phyloP scores from a whole-genome alignment of 2,797 vertebrate genomes.

The Poecilia picta region DNA sequence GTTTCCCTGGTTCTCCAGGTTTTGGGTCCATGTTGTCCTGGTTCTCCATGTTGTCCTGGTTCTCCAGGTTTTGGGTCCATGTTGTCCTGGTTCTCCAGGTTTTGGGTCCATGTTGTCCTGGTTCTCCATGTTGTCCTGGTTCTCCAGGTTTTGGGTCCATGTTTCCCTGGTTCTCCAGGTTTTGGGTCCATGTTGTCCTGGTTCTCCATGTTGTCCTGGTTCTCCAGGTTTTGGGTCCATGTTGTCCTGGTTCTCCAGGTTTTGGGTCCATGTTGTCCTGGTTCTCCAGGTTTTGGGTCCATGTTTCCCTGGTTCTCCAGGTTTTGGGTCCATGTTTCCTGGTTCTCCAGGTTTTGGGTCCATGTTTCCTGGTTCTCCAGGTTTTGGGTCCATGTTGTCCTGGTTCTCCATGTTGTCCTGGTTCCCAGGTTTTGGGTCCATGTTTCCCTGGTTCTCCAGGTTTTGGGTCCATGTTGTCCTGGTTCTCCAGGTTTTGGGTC shows the following conservation, averaged over 20 bases:
- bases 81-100: too few species aligned
- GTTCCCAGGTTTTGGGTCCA: constrained; percentile 98
- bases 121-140: neutral
- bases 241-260: constrained; percentile 73
- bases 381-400: constrained; percentile 91
- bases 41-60: too few species aligned
- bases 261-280: constrained; percentile 90
- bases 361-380: constrained; percentile 83
- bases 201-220: too few species aligned
- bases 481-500: too few species aligned
- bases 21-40: too few species aligned
- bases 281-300: constrained; percentile 90
- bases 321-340: constrained; percentile 91
- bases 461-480: neutral
- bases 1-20: too few species aligned
- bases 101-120: too few species aligned
- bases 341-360: constrained; percentile 90
- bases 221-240: constrained; percentile 85
- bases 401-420: too few species aligned
- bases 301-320: constrained; percentile 82
- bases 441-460: constrained; percentile 59
- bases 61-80: too few species aligned
- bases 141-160: constrained; percentile 47
- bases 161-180: constrained; percentile 73
- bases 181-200: constrained; percentile 97